phyloP scores from a whole-genome alignment of 2,888 invertebrate genomes.

The Ormyrus pomaceus region DNA sequence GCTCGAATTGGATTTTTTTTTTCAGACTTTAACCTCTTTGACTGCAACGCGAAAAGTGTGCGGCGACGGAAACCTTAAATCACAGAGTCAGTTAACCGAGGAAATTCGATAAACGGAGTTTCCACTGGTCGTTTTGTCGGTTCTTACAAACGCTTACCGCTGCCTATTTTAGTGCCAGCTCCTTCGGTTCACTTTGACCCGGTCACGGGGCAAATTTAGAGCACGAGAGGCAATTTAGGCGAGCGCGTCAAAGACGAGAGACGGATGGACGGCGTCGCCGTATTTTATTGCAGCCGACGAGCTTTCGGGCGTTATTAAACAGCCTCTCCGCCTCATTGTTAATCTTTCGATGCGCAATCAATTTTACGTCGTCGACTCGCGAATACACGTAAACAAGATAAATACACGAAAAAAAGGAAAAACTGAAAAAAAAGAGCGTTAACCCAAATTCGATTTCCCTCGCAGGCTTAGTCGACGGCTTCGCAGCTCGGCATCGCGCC shows the following conservation, averaged over 20 bases:
- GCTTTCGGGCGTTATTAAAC: slow-evolving; percentile 30
- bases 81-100: too few species aligned
- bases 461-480: background rate
- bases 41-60: too few species aligned
- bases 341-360: slow-evolving; percentile 31
- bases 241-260: slow-evolving; percentile 1
- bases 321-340: slow-evolving; percentile 21
- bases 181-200: slow-evolving; percentile 20
- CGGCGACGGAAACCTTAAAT: too few species aligned
- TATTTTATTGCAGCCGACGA: slow-evolving; percentile 36
- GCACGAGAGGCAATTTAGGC: slow-evolving; percentile 16
- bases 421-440: background rate
- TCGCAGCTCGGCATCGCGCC: background rate
- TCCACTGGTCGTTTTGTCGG: too few species aligned
- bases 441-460: too few species aligned
- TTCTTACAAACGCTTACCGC: too few species aligned
- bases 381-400: too few species aligned
- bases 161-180: background rate
- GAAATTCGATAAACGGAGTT: too few species aligned
- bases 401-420: too few species aligned
- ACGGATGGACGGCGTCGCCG: slow-evolving; percentile 13
- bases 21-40: too few species aligned
- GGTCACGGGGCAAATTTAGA: slow-evolving; percentile 30
- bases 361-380: background rate
- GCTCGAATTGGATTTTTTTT: background rate